Base-by-base conservation (phyloP, 1,140 invertebrate genomes). In the Papilio xuthus region DNA sequence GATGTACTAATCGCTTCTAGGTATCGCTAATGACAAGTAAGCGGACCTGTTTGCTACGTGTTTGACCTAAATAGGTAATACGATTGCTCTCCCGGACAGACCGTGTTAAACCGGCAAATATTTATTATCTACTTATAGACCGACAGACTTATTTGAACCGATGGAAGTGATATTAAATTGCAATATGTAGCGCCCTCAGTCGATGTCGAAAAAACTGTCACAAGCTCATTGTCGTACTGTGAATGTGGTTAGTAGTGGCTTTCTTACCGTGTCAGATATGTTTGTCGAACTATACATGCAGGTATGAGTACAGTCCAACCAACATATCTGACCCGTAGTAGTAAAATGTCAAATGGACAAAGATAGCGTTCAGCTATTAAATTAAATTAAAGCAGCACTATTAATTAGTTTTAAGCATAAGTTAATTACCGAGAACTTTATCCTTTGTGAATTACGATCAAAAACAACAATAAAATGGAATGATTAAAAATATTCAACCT, bases 31-130 rank as follows among this genome's bases (percentile, higher is more conserved):
- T 56, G 20, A 56, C 56, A 26, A 13, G 56, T 63, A 28, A 63
- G 12, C 56, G 10, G 56, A 4, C 10, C 23, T 63, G 56, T 63
- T 63, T 63, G 23, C 56, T 63, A 26, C 12, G 23, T 63, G 23
- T 63, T 63, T 63, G 56, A 63, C 56, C 56, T 63, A 63, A 63
- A 28, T 63, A 63, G 56, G 23, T 63, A 63, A 63, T 63, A 28
- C 56, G 20, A 63, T 63, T 63, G 56, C 9, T 26, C 20, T 63
- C 20, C 23, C 23, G 56, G 23, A 63, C 56, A 26, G 10, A 4
- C 10, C 23, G 56, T 63, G 23, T 63, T 56, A 26, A 20, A 20
- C 23, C 12, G 20, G 23, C 10, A 63, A 63, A 63, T 23, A 63
- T 28, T 63, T 50, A 50, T 50, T 50, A 50, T 15, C 47, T 50